Evolutionary conservation across 2,113 vertebrate genomes (phyloP), one percentile per base, ranked within the genome.

Genomic region (Labeo catla): DNA sequence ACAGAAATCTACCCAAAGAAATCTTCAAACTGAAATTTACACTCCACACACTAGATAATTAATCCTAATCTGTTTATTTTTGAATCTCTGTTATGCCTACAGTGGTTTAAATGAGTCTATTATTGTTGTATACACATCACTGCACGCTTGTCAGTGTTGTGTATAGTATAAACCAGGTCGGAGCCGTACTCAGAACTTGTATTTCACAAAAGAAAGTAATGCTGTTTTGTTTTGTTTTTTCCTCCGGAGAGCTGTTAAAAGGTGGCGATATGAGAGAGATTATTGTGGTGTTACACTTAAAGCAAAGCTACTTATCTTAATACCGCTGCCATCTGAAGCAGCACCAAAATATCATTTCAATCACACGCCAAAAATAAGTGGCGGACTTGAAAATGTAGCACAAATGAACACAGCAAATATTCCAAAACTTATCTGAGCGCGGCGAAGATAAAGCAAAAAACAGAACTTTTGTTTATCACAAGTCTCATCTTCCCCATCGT

Each of bases 361-460:
- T 74, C 50, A 43, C 76, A 50, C 21, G 16, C 47, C 66, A 47
- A 45, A 70, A 81, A 61, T 83, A 52, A 68, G 76, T 78, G 47
- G 65, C 45, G 39, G 84, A 36, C 80, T 52, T 73, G 72, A 49
- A 68, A 36, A n/a, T 16, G 36, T 21, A 39, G 36, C 74, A 80
- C 59, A 72, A 77, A 34, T 47, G 57, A 88, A 77, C 39, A 72
- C 28, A 19, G 61, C 47, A 78, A 65, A 86, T 39, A 63, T 65
- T 70, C 45, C 66, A 49, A 39, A 86, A 86, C 76, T 86, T 86
- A 83, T 88, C 80, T 47, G 54, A 83, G 81, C 39, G 57, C 49
- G 57, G 59, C 59, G 34, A 72, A 83, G 79, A 85, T 77, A 66
- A 81, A 54, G 28, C 28, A 86, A 81, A 81, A 74, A 49, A 65